Percentiles rank a stretch among this genome's conserved stretches.
Evolutionary conservation across 2,113 vertebrate species (phyloP).

Genomic region (Oryzias celebensis): DNA sequence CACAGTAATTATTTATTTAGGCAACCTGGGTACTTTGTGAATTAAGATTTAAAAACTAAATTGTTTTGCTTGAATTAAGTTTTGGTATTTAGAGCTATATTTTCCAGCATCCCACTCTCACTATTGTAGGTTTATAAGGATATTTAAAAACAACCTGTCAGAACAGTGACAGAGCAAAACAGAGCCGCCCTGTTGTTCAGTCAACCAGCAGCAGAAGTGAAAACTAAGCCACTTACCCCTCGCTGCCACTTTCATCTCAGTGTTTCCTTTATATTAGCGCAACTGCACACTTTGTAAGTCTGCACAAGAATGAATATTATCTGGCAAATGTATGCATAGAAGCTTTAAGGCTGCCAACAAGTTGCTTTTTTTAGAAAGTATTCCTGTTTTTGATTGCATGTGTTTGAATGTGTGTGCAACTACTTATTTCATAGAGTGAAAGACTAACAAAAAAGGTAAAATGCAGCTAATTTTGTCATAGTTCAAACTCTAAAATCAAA

Average conservation of each 20-base stretch:
- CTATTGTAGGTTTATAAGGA: constrained; percentile 11
- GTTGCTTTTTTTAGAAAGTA: not conserved
- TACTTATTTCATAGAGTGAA: too few relatives aligned
- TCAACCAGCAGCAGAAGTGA: constrained; percentile 54
- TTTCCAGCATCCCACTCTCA: not conserved
- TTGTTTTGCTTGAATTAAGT: too few relatives aligned
- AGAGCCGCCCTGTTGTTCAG: constrained; percentile 40
- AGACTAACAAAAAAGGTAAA: too few relatives aligned
- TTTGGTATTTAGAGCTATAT: not conserved
- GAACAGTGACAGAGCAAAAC: constrained; percentile 46
- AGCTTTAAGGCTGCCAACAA: not conserved
- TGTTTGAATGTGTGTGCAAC: not conserved
- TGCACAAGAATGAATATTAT: constrained; percentile 21
- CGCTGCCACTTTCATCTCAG: constrained; percentile 57
- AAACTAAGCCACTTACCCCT: constrained; percentile 47
- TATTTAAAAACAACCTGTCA: constrained; percentile 33
- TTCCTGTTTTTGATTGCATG: too few relatives aligned
- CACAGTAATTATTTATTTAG: too few relatives aligned
- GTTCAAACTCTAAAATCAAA: too few relatives aligned
- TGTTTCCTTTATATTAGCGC: constrained; percentile 63
- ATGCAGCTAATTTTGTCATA: too few relatives aligned
- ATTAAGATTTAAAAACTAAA: not conserved
- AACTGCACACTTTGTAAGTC: constrained; percentile 35
- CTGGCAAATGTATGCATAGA: not conserved
- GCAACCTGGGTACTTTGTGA: too few relatives aligned